Evolutionary conservation across 2,888 invertebrate genomes (phyloP).

Genomic region (Eueremaeus valkanovi): DNA sequence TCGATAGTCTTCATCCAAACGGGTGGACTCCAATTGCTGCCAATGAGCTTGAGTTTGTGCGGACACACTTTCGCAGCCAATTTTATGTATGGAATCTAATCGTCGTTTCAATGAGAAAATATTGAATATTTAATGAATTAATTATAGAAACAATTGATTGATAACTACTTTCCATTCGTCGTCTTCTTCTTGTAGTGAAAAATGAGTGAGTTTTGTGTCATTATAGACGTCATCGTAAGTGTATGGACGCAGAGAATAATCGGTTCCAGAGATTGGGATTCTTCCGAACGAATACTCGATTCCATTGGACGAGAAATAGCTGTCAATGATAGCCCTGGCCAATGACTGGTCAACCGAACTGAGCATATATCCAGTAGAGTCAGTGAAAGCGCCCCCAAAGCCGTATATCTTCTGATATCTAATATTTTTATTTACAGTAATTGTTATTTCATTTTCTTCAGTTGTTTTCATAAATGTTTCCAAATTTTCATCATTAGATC

Average conservation of each 20-base stretch:
- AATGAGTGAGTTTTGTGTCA: conserved; percentile 58
- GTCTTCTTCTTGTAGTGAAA: conserved; percentile 66
- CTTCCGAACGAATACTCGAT: conserved; percentile 72
- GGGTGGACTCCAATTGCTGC: conserved; percentile 59
- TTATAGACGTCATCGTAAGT: conserved; percentile 67
- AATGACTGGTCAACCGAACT: conserved; percentile 58
- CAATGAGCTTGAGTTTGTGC: conserved; percentile 54
- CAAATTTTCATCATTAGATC: not conserved
- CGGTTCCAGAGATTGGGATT: conserved; percentile 76
- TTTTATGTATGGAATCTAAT: conserved; percentile 53
- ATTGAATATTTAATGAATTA: not conserved
- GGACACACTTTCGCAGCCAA: conserved; percentile 47
- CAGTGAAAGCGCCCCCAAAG: conserved; percentile 82
- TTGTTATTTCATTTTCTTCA: not conserved
- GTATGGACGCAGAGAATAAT: conserved; percentile 76
- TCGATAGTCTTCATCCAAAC: conserved; percentile 59
- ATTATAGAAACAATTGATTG: not conserved
- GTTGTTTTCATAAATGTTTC: not conserved
- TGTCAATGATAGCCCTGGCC: conserved; percentile 59
- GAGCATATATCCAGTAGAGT: conserved; percentile 66
- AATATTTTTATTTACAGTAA: not conserved
- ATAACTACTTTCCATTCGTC: conserved; percentile 62
- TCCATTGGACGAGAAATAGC: conserved; percentile 58
- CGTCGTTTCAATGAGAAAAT: not conserved
- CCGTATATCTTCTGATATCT: conserved; percentile 67